phyloP scores from a whole-genome alignment of 92 coral and sea anemone species.

The Epizoanthus rinbou region DNA sequence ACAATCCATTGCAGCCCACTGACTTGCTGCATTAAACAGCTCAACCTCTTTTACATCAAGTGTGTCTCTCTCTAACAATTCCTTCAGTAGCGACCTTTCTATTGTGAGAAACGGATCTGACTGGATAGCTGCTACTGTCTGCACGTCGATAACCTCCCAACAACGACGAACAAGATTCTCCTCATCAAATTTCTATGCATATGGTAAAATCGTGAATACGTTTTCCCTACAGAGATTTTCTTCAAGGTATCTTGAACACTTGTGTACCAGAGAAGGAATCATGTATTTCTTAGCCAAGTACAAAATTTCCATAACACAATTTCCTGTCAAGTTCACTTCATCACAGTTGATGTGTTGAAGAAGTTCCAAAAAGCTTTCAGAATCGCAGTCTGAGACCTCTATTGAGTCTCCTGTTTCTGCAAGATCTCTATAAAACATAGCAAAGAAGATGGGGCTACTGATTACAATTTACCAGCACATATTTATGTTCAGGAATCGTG shows the following conservation, averaged over 20 bases:
- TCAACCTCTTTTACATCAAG: slow-evolving; percentile 58
- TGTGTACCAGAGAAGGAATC: slow-evolving; percentile 52
- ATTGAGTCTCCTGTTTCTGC: slow-evolving; percentile 60
- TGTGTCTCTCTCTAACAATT: slow-evolving; percentile 48
- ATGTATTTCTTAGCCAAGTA: slow-evolving; percentile 69
- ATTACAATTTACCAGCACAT: slow-evolving; percentile 64
- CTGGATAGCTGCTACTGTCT: slow-evolving; percentile 49
- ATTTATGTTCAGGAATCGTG: slow-evolving; percentile 65
- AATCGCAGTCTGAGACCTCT: slow-evolving; percentile 66
- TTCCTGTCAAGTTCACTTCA: slow-evolving; percentile 52
- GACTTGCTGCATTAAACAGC: slow-evolving; percentile 54
- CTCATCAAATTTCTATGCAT: slow-evolving; percentile 51
- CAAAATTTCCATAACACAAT: slow-evolving; percentile 53
- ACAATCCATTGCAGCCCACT: slow-evolving; percentile 55
- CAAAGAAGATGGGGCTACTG: slow-evolving; percentile 71
- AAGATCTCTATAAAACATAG: slow-evolving; percentile 68
- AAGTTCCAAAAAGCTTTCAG: slow-evolving; percentile 62
- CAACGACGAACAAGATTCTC: slow-evolving; percentile 47
- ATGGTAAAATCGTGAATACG: slow-evolving; percentile 58
- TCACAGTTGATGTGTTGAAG: slow-evolving; percentile 68
- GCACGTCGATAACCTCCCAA: slow-evolving; percentile 60
- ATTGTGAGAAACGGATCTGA: slow-evolving; percentile 50
- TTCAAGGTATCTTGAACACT: slow-evolving; percentile 55
- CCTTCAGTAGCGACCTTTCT: slow-evolving; percentile 41
- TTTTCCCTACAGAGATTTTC: slow-evolving; percentile 54